Evolutionary conservation across 2,113 vertebrate genomes (phyloP), one percentile per base, ranked within the genome.

Genomic region (Tricholaema leucomelas): DNA sequence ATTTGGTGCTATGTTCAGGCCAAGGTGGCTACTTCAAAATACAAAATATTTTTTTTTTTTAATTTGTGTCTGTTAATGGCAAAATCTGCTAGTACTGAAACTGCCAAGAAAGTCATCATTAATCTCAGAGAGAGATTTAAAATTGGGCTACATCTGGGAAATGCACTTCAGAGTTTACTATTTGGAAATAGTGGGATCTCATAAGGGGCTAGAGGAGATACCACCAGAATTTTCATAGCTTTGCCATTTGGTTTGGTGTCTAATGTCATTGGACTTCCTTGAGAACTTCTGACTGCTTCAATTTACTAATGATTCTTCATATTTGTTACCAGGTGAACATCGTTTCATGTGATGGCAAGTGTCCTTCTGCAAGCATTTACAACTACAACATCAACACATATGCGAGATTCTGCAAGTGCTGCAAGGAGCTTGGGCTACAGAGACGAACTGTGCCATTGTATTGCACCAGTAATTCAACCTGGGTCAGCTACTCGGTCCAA

Each of bases 341-440:
- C 2, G 98, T 99, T 92, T 99, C 99, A 0, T 99, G 99, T 35
- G 99, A 99, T 4, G 99, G 99, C 25, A 99, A 99, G 94, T 99
- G 99, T 88, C 99, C 99, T 0, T 99, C 99, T 0, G 99, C 99
- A 92, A 99, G 99, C 96, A 99, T 99, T 96, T 99, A 99, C 97
- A 99, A 99, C 97, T 99, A 99, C 97, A 99, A 99, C 97, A 98
- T 99, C 97, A 99, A 99, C 97, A 98, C 98, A 2, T 99, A 99
- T 0, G 98, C 99, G 40, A 98, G 99, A 69, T 99, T 99, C 97
- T 99, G 99, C 96, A 99, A 99, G 96, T 99, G 99, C 97, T 99
- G 99, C 97, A 96, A 98, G 4, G 99, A 99, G 96, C 98, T 99
- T 8, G 98, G 98, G 11, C 97, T 99, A 60, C 99, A 99, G 94